Evolutionary conservation across 2,797 vertebrate genomes (phyloP).

Genomic region (Falco columbarius): DNA sequence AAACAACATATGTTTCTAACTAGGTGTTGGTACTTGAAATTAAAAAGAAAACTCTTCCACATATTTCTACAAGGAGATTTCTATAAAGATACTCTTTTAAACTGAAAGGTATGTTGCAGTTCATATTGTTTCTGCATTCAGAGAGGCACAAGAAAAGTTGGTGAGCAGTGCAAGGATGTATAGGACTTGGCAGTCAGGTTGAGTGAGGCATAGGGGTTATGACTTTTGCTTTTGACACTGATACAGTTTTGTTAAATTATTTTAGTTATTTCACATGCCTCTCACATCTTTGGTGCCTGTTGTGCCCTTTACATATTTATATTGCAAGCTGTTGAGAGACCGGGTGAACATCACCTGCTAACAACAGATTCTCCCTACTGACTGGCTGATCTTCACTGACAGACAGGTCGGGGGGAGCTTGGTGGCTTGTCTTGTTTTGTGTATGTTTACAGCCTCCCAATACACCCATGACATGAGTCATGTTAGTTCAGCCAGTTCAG

Average conservation of each 20-base stretch:
- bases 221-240: background rate
- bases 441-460: background rate
- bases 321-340: background rate
- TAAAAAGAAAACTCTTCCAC: background rate
- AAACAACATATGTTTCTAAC: background rate
- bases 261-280: background rate
- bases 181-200: background rate
- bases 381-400: background rate
- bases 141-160: background rate
- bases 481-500: background rate
- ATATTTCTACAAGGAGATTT: background rate
- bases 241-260: background rate
- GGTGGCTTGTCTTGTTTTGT: background rate
- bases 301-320: background rate
- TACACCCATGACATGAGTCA: background rate
- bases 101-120: background rate
- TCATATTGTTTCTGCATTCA: background rate
- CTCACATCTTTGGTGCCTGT: background rate
- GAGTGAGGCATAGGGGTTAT: background rate
- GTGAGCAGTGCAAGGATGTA: background rate
- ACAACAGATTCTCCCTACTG: background rate
- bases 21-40: background rate
- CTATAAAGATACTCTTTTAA: background rate
- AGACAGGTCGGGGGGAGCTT: background rate
- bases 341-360: background rate